A percentile compares a stretch with the other conserved stretches of the same genome.
Conservation (phyloP, 2,113 vertebrate genomes). For the Stigmatopora argus region DNA sequence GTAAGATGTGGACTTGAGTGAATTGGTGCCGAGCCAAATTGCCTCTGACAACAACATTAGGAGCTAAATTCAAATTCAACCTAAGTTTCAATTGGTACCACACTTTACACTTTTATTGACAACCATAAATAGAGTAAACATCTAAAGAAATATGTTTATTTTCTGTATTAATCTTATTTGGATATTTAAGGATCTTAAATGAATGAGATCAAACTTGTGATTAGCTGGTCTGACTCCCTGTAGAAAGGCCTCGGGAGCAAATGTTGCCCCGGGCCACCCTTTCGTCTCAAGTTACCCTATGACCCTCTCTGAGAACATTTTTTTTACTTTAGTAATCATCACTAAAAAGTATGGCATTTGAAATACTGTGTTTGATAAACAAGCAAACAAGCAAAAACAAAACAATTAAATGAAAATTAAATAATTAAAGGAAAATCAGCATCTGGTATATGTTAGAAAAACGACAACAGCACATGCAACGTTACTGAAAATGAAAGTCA, state of each 20-base stretch:
- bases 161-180: too few relatives aligned
- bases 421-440: too few relatives aligned
- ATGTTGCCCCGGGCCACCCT: not conserved
- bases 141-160: too few relatives aligned
- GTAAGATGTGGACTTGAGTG: constrained; percentile 63
- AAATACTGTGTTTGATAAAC: not conserved
- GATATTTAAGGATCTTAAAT: too few relatives aligned
- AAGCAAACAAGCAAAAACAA: not conserved
- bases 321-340: not conserved
- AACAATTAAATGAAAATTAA: not conserved
- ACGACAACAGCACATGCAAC: not conserved
- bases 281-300: not conserved
- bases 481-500: not conserved
- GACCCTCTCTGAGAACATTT: too few relatives aligned
- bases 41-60: not conserved
- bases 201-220: too few relatives aligned
- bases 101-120: too few relatives aligned
- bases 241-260: not conserved
- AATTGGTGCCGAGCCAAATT: not conserved
- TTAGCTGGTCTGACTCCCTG: not conserved
- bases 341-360: not conserved
- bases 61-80: too few relatives aligned
- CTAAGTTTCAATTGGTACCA: too few relatives aligned
- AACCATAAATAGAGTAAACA: too few relatives aligned
- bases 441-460: not conserved